phyloP scores from a whole-genome alignment of 2,113 vertebrate genomes.

The Chlamydotis undulata region DNA sequence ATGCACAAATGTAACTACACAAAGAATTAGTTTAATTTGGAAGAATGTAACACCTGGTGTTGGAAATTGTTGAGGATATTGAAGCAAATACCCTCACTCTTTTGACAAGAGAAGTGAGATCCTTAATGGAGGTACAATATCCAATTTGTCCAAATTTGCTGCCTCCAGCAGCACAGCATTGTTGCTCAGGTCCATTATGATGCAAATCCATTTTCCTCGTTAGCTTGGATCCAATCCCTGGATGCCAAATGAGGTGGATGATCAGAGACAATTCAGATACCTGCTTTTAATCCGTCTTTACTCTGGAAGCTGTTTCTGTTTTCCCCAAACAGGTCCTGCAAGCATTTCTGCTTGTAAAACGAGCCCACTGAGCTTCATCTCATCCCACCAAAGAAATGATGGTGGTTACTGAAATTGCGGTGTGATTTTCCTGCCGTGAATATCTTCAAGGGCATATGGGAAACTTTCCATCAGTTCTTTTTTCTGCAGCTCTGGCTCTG shows the following conservation, averaged over 20 bases:
- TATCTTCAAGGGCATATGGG: not conserved
- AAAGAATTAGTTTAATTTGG: not conserved
- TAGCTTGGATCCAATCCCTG: not conserved
- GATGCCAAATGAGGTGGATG: not conserved
- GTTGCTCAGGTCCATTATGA: not conserved
- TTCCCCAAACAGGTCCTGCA: not conserved
- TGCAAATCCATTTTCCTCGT: not conserved
- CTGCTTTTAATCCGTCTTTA: not conserved
- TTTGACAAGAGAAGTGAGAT: not conserved
- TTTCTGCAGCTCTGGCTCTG: not conserved
- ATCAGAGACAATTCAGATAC: not conserved
- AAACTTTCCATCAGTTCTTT: fast-evolving
- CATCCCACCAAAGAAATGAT: not conserved
- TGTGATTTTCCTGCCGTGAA: not conserved
- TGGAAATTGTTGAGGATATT: not conserved
- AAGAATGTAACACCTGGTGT: not conserved
- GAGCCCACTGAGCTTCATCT: not conserved
- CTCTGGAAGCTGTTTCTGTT: not conserved
- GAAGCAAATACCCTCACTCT: not conserved
- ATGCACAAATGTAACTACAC: not conserved
- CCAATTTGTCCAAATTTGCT: not conserved
- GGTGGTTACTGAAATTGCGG: not conserved
- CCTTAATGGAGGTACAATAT: not conserved
- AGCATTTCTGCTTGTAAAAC: not conserved
- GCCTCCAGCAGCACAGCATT: not conserved